Percentiles rank a stretch among this genome's conserved stretches.
phyloP scores from a whole-genome alignment of 2,888 invertebrate genomes.

The Mimas tiliae region DNA sequence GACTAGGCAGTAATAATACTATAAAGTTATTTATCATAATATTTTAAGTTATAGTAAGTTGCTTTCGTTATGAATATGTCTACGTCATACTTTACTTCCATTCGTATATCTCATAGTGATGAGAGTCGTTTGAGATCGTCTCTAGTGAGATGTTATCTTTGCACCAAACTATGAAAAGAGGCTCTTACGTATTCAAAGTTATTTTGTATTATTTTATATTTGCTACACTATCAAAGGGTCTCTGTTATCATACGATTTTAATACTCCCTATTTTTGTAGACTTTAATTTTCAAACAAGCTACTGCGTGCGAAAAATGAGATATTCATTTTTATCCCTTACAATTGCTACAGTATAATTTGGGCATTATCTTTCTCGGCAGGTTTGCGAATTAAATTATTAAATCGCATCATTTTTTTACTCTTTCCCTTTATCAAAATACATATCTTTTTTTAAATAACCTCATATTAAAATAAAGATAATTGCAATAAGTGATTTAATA shows the following conservation, averaged over 20 bases:
- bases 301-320: constrained; percentile 63
- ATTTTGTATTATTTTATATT: background rate
- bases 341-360: constrained; percentile 74
- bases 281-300: constrained; percentile 61
- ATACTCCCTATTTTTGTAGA: constrained; percentile 36
- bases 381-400: constrained; percentile 73
- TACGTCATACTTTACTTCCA: background rate
- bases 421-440: constrained; percentile 39
- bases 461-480: no score
- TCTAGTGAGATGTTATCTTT: background rate
- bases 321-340: constrained; percentile 73
- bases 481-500: no score
- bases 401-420: constrained; percentile 67
- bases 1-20: no score
- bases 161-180: background rate
- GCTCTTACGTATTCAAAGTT: background rate
- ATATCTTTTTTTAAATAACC: background rate
- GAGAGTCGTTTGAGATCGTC: no score
- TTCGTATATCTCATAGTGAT: background rate
- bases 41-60: background rate
- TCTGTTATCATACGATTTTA: constrained; percentile 29
- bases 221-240: constrained; percentile 16
- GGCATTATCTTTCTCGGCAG: constrained; percentile 68
- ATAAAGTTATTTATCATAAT: no score
- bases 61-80: background rate